phyloP scores from a whole-genome alignment of 2,888 invertebrate genomes.

The Eristalis tenax region DNA sequence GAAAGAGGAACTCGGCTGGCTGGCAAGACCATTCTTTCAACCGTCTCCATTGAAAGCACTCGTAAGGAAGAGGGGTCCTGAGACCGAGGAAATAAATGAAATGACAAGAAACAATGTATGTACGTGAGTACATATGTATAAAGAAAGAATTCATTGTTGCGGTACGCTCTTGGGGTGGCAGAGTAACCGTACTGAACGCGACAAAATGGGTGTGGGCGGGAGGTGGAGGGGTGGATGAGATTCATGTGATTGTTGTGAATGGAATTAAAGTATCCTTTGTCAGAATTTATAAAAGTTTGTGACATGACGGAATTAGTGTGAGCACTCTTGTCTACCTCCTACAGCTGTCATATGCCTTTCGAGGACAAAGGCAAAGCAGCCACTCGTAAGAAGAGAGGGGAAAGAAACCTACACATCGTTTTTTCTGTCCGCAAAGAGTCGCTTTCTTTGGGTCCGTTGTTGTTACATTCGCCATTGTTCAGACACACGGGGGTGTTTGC shows the following conservation, averaged over 20 bases:
- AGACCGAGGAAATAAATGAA: constrained; percentile 33
- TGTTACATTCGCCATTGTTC: constrained; percentile 8
- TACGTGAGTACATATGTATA: not conserved
- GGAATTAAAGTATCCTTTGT: constrained; percentile 65
- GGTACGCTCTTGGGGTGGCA: not conserved
- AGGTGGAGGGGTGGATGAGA: not conserved
- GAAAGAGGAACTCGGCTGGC: constrained; percentile 4
- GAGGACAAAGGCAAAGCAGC: constrained; percentile 22
- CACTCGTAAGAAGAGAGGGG: not conserved
- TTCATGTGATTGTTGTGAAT: constrained; percentile 55
- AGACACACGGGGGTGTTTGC: not conserved
- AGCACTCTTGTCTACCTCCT: constrained; percentile 45
- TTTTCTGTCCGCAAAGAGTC: constrained; percentile 5
- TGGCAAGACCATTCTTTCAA: not conserved
- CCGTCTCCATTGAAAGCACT: constrained; percentile 10
- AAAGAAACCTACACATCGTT: not conserved
- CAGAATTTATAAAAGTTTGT: constrained; percentile 59
- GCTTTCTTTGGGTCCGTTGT: not conserved
- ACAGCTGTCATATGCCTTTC: constrained; percentile 25
- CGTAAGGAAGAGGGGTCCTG: constrained; percentile 31
- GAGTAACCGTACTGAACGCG: not conserved
- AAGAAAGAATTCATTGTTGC: constrained; percentile 16
- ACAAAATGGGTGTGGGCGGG: not conserved
- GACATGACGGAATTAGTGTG: constrained; percentile 64
- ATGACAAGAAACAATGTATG: constrained; percentile 25